Evolutionary conservation across 2,888 invertebrate species (phyloP).

Genomic region (Torymus auratus): DNA sequence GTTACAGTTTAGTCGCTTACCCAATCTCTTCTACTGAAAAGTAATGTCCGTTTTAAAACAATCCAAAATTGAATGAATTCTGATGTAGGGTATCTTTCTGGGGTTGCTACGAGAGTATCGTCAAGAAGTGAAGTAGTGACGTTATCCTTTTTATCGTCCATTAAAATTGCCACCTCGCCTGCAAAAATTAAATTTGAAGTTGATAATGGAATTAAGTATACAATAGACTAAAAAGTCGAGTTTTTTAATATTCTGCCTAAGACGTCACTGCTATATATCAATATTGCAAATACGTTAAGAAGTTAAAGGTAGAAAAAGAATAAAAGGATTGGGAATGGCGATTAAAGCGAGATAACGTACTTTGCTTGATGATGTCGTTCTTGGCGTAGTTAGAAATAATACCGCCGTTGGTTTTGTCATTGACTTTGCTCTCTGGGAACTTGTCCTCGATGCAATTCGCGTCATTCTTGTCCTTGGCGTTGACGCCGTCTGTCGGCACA

Average conservation of each 20-base stretch:
- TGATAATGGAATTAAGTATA: no score
- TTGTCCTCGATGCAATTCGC: constrained; percentile 71
- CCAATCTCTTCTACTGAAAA: constrained; percentile 94
- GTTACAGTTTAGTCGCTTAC: constrained; percentile 77
- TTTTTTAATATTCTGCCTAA: neutral
- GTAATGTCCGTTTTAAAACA: constrained; percentile 88
- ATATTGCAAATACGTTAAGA: neutral
- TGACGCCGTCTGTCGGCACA: constrained; percentile 36
- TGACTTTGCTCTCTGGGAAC: constrained; percentile 67
- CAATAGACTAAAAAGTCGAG: neutral
- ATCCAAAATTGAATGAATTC: constrained; percentile 91
- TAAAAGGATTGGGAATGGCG: no score
- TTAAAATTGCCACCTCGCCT: constrained; percentile 80
- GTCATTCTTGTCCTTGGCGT: constrained; percentile 72
- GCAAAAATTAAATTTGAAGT: constrained; percentile 43
- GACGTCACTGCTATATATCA: neutral
- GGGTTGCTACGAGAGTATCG: constrained; percentile 79
- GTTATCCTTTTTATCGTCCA: constrained; percentile 85
- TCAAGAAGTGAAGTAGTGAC: constrained; percentile 85
- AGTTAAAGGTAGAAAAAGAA: no score
- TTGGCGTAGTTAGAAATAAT: constrained; percentile 69
- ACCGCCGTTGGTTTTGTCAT: constrained; percentile 66
- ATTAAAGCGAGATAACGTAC: constrained; percentile 58
- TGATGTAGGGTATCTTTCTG: constrained; percentile 88
- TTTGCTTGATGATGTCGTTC: constrained; percentile 72